These are phyloP conservation scores for Pseudomyrmex sp. DNA, from an alignment of 1,140 invertebrate genomes.

Conservation along the genomic window DNA sequence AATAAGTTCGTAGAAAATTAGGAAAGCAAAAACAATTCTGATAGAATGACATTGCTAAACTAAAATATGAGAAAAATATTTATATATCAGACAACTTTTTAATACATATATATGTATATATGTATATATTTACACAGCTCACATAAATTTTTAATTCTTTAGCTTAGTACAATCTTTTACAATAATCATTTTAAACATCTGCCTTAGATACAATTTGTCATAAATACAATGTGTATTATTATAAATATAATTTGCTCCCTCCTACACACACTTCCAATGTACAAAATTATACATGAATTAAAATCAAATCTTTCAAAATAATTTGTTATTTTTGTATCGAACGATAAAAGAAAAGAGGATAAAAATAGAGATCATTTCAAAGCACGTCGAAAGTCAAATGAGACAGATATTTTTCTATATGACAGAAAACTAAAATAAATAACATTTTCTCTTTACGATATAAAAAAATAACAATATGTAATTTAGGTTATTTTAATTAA, in stretches of 20 bases:
- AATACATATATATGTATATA: no score
- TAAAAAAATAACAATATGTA: conserved; percentile 58
- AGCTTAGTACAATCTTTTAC: conserved; percentile 56
- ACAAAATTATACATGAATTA: conserved; percentile 62
- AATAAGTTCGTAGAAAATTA: no score
- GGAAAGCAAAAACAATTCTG: no score
- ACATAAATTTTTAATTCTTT: conserved; percentile 60
- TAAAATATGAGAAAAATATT: no score
- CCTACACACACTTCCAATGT: conserved; percentile 59
- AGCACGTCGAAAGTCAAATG: conserved; percentile 28
- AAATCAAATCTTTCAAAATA: conserved; percentile 48
- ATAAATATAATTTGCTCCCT: conserved; percentile 45
- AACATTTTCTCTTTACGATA: conserved; percentile 56
- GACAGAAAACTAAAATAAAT: conserved; percentile 70
- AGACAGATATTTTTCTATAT: conserved; percentile 45
- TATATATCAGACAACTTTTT: no score
- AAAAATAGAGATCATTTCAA: conserved; percentile 40
- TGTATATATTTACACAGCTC: conserved; percentile 71
- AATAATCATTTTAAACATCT: conserved; percentile 46
- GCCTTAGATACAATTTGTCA: no score
- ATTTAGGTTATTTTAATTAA: conserved; percentile 90
- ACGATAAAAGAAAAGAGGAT: conserved; percentile 18
- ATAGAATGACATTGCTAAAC: no score
- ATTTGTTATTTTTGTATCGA: conserved; percentile 30
- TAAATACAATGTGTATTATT: conserved; percentile 37